Evolutionary conservation across 2,888 invertebrate genomes (phyloP), one percentile per base, ranked within the genome.

Genomic region (Drosophila nigricruria): DNA sequence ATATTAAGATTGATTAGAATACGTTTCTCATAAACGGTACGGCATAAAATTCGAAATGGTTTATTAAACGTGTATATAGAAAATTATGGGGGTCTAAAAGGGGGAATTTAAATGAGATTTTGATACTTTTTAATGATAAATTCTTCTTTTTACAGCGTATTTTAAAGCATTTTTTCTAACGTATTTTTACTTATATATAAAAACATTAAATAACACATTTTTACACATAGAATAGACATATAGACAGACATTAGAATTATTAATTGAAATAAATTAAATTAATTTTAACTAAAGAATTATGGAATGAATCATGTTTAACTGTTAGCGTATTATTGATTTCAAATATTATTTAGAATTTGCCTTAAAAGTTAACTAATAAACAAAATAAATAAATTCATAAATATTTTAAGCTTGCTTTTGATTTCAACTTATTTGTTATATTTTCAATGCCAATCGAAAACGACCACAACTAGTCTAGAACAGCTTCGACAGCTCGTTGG

Each of bases 1-100:
- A 78, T 36, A 80, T 81, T 59, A 67, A 77, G 67, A 77, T 80
- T 77, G 77, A 80, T 77, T 76, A 64, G 60, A 79, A 74, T 58
- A 63, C 18, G 38, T 47, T 49, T 36, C 32, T 43, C 43, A 50
- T n/a, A 42, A 53, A 53, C 53, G 34, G 6, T 5, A 1, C 2
- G 53, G 20, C 42, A 58, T 68, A 16, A 32, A 59, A 50, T 27
- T 14, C n/a, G 0, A 58, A 36, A 62, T 62, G 49, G 52, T 68
- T 53, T 59, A 40, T 47, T 27, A 47, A 47, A 27, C 27, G 27
- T n/a, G 42, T 43, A 50, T 42, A 27, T 36, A 14, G 14, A 34
- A 40, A 23, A 50, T 25, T 5, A 25, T 5, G 36, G 6, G 1
- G 5, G 16, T 34, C 34, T 34, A 9, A 47, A 47, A 0, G 47